Conservation (phyloP, 2,113 vertebrate species). For the Microtus montanus region DNA sequence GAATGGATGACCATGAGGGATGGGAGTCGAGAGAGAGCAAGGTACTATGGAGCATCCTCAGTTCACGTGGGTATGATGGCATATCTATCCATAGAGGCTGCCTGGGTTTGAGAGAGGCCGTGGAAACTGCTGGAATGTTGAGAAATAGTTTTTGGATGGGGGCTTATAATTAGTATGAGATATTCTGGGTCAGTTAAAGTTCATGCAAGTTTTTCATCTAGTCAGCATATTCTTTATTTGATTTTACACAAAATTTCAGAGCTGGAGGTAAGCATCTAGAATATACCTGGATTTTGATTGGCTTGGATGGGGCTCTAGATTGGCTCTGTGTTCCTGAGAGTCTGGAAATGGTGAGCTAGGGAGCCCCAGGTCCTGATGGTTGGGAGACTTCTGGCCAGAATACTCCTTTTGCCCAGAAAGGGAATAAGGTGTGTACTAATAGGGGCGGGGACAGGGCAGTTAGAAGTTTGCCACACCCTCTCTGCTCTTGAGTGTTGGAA, state of each 20-base stretch:
- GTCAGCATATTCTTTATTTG: slow-evolving; percentile 18
- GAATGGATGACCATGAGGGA: not conserved
- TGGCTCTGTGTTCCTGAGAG: not conserved
- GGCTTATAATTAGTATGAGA: slow-evolving; percentile 28
- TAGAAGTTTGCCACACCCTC: slow-evolving; percentile 35
- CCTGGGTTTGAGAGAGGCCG: not conserved
- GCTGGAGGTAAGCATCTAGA: slow-evolving; percentile 20
- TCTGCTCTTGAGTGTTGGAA: slow-evolving; percentile 82
- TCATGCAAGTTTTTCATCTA: slow-evolving; percentile 32
- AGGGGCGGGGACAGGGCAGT: slow-evolving; percentile 12
- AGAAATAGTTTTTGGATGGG: slow-evolving; percentile 33
- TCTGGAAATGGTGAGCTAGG: slow-evolving; percentile 32
- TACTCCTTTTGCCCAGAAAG: slow-evolving; percentile 49
- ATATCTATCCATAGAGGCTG: not conserved
- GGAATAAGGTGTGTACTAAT: slow-evolving; percentile 41
- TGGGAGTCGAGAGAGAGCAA: not conserved
- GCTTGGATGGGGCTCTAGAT: not conserved
- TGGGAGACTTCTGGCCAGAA: not conserved
- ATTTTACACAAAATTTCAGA: slow-evolving; percentile 40
- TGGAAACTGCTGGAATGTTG: slow-evolving; percentile 29
- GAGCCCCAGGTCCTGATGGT: not conserved
- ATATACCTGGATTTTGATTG: slow-evolving; percentile 50
- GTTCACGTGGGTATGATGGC: not conserved
- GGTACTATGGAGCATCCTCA: not conserved
- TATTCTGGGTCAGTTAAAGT: slow-evolving; percentile 41